Conservation (phyloP, 2,888 invertebrate species). For the Lithodes maja region DNA sequence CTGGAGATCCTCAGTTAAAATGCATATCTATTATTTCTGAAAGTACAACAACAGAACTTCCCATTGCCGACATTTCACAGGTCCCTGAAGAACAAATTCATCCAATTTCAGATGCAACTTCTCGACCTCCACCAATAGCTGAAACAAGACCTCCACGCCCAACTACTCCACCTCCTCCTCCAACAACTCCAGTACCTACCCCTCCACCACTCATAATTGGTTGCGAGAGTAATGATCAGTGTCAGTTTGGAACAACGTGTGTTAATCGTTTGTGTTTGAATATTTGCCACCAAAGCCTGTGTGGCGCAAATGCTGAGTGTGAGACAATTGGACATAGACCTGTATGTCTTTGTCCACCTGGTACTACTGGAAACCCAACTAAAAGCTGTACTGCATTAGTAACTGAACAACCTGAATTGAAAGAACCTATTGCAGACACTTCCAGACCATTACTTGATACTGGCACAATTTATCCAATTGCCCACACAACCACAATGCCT, state of each 20-base stretch:
- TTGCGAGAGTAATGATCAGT: slow-evolving; percentile 62
- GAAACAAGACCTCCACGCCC: slow-evolving; percentile 46
- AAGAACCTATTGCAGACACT: slow-evolving; percentile 28
- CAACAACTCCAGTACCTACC: slow-evolving; percentile 21
- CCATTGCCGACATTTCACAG: slow-evolving; percentile 42
- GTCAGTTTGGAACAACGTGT: slow-evolving; percentile 59
- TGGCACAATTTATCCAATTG: slow-evolving; percentile 36
- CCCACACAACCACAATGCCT: slow-evolving; percentile 11
- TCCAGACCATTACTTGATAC: not conserved
- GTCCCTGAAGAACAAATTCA: slow-evolving; percentile 43
- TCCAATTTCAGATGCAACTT: slow-evolving; percentile 58
- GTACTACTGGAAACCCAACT: slow-evolving; percentile 67
- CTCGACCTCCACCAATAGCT: slow-evolving; percentile 55
- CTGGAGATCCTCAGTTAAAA: slow-evolving; percentile 92
- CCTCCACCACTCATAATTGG: slow-evolving; percentile 52
- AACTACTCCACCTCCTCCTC: slow-evolving; percentile 29
- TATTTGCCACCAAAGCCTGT: slow-evolving; percentile 57
- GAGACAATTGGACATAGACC: slow-evolving; percentile 54
- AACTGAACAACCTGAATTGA: slow-evolving; percentile 44
- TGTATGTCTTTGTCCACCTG: slow-evolving; percentile 49
- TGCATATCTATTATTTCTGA: slow-evolving; percentile 76
- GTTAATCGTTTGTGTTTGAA: slow-evolving; percentile 63
- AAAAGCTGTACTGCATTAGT: slow-evolving; percentile 42
- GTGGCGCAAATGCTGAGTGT: slow-evolving; percentile 67
- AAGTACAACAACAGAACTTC: slow-evolving; percentile 47